Conservation (phyloP, 2,797 vertebrate genomes). For the Holocentrus rufus region DNA sequence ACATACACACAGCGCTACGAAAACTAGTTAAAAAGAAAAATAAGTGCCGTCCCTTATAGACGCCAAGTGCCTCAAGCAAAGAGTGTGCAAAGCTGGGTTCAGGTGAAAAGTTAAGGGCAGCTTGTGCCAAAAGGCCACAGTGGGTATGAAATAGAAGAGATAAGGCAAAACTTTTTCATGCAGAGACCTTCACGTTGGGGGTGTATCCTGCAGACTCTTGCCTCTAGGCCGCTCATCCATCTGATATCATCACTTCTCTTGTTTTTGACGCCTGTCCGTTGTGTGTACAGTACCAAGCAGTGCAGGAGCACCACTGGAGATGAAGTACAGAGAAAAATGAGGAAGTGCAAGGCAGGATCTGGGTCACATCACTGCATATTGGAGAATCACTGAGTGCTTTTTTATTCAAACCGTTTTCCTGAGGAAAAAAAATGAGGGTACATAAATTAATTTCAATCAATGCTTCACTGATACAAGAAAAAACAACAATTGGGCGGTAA, state of each 20-base stretch:
- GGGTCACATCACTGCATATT: background rate
- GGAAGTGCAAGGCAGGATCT: background rate
- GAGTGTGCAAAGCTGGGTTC: background rate
- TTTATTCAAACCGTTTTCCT: slow-evolving; percentile 27
- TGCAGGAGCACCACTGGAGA: background rate
- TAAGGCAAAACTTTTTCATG: background rate
- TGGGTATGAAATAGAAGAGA: background rate
- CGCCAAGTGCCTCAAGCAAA: too few relatives aligned
- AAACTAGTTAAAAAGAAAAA: background rate
- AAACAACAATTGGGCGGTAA: background rate
- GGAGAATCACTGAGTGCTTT: slow-evolving; percentile 14
- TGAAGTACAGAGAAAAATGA: background rate
- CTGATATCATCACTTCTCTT: background rate
- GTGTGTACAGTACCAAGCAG: background rate
- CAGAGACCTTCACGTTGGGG: background rate
- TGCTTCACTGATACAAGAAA: slow-evolving; percentile 2
- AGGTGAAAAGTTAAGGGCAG: background rate
- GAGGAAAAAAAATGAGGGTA: slow-evolving; percentile 11
- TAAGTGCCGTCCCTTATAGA: background rate
- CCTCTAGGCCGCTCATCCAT: background rate
- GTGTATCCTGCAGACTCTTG: background rate
- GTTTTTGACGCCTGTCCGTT: background rate
- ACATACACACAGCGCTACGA: background rate
- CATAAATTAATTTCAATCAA: background rate
- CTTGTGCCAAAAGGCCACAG: slow-evolving; percentile 4